Conservation (phyloP, 2,113 vertebrate genomes). For the Indicator maculatus region DNA sequence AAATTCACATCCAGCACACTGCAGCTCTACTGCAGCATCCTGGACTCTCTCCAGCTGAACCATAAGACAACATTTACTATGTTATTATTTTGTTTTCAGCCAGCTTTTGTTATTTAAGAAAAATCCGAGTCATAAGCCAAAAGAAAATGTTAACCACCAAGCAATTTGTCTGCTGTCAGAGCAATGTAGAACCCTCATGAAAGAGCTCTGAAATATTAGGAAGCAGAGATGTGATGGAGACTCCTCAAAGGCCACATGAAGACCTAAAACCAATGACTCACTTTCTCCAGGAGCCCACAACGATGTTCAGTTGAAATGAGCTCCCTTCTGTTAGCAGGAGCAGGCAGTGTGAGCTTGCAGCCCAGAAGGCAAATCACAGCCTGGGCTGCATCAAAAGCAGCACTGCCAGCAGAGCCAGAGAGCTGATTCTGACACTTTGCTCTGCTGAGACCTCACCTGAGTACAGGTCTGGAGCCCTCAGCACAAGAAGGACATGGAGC, state of each 20-base stretch:
- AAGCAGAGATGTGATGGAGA: neutral
- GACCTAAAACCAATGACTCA: neutral
- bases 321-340: neutral
- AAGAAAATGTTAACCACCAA: neutral
- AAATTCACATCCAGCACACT: constrained; percentile 46
- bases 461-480: too few species aligned
- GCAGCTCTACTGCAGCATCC: constrained; percentile 29
- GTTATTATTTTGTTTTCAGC: neutral
- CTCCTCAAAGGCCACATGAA: neutral
- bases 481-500: too few species aligned
- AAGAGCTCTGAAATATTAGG: neutral
- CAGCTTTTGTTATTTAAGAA: neutral
- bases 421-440: too few species aligned
- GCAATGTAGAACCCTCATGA: neutral
- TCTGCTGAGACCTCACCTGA: too few species aligned
- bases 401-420: too few species aligned
- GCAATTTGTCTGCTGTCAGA: neutral
- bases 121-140: neutral
- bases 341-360: too few species aligned
- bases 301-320: neutral
- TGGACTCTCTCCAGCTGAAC: neutral
- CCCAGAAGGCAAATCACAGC: too few species aligned
- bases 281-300: neutral
- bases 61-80: too few species aligned
- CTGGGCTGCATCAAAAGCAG: too few species aligned